These are phyloP conservation scores for Dendrocincla fuliginosa DNA, from an alignment of 2,797 vertebrate genomes.

Conservation along the genomic window DNA sequence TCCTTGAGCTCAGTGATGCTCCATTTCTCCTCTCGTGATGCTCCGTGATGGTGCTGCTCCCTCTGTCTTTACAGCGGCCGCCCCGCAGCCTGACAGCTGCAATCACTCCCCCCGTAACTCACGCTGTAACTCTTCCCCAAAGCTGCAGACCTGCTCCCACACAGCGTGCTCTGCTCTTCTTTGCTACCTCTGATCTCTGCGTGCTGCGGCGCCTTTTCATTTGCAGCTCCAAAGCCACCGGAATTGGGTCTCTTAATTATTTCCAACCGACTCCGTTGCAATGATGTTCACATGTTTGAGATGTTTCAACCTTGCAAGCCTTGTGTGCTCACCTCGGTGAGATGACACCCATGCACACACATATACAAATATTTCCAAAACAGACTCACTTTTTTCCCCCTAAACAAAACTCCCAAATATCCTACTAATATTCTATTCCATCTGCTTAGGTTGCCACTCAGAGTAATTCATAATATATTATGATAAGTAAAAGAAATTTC, in stretches of 20 bases:
- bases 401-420: neutral
- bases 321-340: neutral
- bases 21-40: neutral
- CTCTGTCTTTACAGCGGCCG: neutral
- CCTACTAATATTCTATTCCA: neutral
- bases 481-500: constrained; percentile 43
- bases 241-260: neutral
- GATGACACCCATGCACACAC: neutral
- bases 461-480: constrained; percentile 44
- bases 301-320: neutral
- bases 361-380: constrained; percentile 11
- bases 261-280: neutral
- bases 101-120: constrained; percentile 10
- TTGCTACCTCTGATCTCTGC: neutral
- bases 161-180: neutral
- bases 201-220: neutral
- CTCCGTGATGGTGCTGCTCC: neutral
- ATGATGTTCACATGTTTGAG: neutral
- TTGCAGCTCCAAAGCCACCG: neutral
- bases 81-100: neutral
- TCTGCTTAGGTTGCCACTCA: constrained; percentile 34
- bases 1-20: neutral
- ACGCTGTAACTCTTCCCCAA: neutral
- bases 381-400: neutral
- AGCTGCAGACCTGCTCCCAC: neutral